Base-by-base conservation (phyloP, 2,113 vertebrate species). In the Bolborhynchus lineola region DNA sequence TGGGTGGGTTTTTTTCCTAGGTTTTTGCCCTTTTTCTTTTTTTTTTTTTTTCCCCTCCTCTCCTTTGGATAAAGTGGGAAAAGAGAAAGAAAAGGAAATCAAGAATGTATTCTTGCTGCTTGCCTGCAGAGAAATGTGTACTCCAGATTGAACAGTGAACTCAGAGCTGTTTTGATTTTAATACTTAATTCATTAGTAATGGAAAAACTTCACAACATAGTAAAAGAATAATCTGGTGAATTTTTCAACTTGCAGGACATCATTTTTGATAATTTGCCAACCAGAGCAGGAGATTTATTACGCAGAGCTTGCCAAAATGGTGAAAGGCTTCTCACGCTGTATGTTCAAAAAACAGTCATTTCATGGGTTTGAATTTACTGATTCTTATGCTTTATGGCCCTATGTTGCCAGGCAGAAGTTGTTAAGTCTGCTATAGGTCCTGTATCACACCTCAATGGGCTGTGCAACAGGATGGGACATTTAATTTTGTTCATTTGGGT, bases 181-280 rank as follows among this genome's bases (percentile, higher is more conserved):
- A 97, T 97, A 82, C 91, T 96, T 96, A 84, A 95, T 96, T 96
- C 76, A 95, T 95, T 96, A 96, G 95, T 96, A 96, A 97, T 94
- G 95, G 96, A 97, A 97, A 97, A 96, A 90, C 50, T 90, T 94
- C 91, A 77, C 88, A 90, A 91, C 93, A 83, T 21, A 89, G 89
- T 88, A 95, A 91, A 96, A 74, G 87, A 94, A 88, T 84, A 94
- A 94, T 96, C 95, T 93, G 68, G 74, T 94, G 82, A 91, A 87
- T 95, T 96, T 97, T 94, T 91, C 93, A 92, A 91, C 89, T 95
- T 64, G 92, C 35, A 96, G 49, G 77, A 91, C 95, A 92, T 95
- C 83, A 79, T 91, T 96, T 96, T 96, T 97, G 94, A 96, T 77
- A 82, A 86, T 86, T 78, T 94, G 81, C 93, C 94, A 97, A 35